A percentile compares a stretch with the other conserved stretches of the same genome.
Conservation (phyloP, 2,113 vertebrate genomes). For the Budorcas taxicolor region DNA sequence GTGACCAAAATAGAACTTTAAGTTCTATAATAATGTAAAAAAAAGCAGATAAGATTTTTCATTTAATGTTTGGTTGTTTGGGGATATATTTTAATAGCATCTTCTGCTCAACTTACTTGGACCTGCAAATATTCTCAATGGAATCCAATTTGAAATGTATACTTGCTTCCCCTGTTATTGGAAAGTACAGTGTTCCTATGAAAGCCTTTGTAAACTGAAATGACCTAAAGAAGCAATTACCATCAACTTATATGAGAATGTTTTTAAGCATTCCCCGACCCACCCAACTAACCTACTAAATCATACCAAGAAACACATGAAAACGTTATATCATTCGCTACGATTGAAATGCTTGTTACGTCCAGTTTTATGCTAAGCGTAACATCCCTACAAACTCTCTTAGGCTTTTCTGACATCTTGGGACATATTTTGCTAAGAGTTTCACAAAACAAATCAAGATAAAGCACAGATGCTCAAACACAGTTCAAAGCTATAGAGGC, state of each 20-base stretch:
- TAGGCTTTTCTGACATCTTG: background rate
- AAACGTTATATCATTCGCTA: background rate
- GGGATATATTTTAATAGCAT: background rate
- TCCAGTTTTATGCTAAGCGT: background rate
- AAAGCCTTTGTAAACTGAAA: background rate
- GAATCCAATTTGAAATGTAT: background rate
- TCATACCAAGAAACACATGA: background rate
- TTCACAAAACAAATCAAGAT: background rate
- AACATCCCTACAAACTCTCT: background rate
- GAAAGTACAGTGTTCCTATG: background rate
- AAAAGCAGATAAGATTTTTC: background rate
- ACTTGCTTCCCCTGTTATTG: background rate
- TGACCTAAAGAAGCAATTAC: background rate
- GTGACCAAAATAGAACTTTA: background rate
- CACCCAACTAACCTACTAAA: background rate
- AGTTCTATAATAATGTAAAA: background rate
- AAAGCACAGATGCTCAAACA: background rate
- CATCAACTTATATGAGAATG: background rate
- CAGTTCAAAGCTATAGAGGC: background rate
- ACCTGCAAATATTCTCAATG: background rate
- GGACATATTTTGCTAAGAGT: background rate
- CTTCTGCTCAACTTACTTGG: background rate
- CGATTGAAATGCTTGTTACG: background rate
- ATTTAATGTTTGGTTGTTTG: background rate
- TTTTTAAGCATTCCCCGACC: background rate